Conservation (phyloP, 2,888 invertebrate genomes). For the Orchesella flavescens region DNA sequence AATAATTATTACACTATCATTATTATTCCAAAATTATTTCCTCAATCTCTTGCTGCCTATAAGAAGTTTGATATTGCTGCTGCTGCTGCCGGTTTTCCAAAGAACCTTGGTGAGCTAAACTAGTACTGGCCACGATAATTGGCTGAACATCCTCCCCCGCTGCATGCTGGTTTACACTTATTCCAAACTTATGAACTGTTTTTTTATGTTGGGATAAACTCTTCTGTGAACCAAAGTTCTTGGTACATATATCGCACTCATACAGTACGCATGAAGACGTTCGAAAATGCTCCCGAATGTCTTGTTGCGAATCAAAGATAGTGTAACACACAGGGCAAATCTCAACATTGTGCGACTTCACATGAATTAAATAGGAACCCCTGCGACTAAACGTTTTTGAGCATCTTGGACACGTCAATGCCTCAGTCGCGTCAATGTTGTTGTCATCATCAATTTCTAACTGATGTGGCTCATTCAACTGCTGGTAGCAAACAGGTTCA, state of each 20-base stretch:
- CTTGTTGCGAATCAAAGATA: background rate
- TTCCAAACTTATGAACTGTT: background rate
- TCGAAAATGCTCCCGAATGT: slow-evolving; percentile 25
- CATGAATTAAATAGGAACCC: slow-evolving; percentile 9
- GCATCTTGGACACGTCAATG: slow-evolving; percentile 37
- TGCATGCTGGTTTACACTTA: too few species aligned
- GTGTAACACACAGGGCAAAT: slow-evolving; percentile 36
- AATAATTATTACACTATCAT: too few species aligned
- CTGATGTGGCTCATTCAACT: background rate
- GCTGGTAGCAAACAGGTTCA: background rate
- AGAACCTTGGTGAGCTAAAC: slow-evolving; percentile 11
- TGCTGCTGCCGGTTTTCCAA: background rate
- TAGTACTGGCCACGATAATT: slow-evolving; percentile 48
- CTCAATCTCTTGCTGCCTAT: slow-evolving; percentile 28
- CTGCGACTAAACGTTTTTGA: background rate
- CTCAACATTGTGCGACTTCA: background rate
- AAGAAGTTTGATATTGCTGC: background rate
- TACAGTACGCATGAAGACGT: slow-evolving; percentile 16
- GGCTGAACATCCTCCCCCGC: slow-evolving; percentile 12
- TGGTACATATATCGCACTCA: slow-evolving; percentile 28
- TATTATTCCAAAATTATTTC: slow-evolving; percentile 50
- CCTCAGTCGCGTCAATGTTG: slow-evolving; percentile 34
- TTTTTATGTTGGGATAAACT: slow-evolving; percentile 26
- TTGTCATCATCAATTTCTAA: background rate
- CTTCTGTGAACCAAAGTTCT: slow-evolving; percentile 21